These are phyloP conservation scores for Dorcus hopei DNA, from an alignment of 2,888 invertebrate species.

Conservation along the genomic window DNA sequence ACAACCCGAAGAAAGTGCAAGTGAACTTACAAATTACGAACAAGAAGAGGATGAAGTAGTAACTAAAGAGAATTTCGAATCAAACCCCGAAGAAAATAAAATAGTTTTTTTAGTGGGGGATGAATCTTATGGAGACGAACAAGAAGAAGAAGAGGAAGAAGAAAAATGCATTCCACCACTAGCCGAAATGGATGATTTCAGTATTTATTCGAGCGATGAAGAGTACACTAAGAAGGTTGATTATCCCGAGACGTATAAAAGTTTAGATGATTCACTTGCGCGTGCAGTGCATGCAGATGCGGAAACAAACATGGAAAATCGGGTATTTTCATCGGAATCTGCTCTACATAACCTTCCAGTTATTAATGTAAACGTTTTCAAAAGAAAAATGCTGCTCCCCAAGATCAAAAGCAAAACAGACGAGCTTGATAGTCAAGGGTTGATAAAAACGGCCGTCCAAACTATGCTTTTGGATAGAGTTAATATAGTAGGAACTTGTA, in stretches of 20 bases:
- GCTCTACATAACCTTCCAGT: too few relatives aligned
- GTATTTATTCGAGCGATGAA: slow-evolving; percentile 6
- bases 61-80: background rate
- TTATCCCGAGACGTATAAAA: background rate
- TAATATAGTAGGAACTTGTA: slow-evolving; percentile 37
- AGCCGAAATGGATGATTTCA: slow-evolving; percentile 22
- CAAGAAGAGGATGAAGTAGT: too few relatives aligned
- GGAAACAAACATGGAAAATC: too few relatives aligned
- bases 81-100: slow-evolving; percentile 5
- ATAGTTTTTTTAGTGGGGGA: slow-evolving; percentile 6
- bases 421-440: slow-evolving; percentile 30
- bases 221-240: background rate
- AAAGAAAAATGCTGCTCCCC: too few relatives aligned
- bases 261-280: background rate
- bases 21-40: too few relatives aligned
- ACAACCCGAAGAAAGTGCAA: too few relatives aligned
- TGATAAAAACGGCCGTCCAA: slow-evolving; percentile 43
- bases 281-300: background rate
- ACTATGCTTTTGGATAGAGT: slow-evolving; percentile 43
- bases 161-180: slow-evolving; percentile 16
- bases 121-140: too few relatives aligned
- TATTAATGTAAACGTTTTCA: too few relatives aligned
- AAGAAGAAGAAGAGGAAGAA: background rate
- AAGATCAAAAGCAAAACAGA: too few relatives aligned
- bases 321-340: too few relatives aligned